These are phyloP conservation scores for Danaus plexippus DNA, from an alignment of 1,140 invertebrate species.

Conservation along the genomic window DNA sequence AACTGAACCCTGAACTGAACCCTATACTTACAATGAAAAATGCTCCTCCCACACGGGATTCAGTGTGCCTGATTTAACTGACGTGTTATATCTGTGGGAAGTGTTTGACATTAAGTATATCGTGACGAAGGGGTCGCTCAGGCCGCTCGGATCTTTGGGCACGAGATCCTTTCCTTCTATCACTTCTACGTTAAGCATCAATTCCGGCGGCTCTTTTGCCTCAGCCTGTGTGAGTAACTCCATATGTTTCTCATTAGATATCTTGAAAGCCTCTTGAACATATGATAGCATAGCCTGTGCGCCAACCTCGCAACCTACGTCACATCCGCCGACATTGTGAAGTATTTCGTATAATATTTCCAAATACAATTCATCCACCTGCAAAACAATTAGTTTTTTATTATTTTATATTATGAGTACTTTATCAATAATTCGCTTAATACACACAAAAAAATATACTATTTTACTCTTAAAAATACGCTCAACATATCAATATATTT, in stretches of 20 bases:
- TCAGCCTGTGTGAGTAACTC: slow-evolving; percentile 78
- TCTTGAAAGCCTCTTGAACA: slow-evolving; percentile 90
- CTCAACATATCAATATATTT: too few relatives aligned
- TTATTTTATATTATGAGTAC: background rate
- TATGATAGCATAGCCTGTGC: slow-evolving; percentile 83
- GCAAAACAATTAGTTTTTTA: slow-evolving; percentile 37
- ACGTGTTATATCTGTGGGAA: slow-evolving; percentile 87
- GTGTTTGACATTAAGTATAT: slow-evolving; percentile 84
- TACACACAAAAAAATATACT: too few relatives aligned
- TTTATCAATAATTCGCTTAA: background rate
- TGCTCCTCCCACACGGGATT: slow-evolving; percentile 97
- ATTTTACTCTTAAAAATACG: too few relatives aligned
- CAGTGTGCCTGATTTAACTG: slow-evolving; percentile 90
- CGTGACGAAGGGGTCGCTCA: slow-evolving; percentile 95
- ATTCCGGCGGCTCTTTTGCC: slow-evolving; percentile 89
- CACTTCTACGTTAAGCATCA: slow-evolving; percentile 93
- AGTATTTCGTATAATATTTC: slow-evolving; percentile 94
- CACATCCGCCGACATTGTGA: slow-evolving; percentile 90
- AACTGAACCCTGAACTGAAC: too few relatives aligned
- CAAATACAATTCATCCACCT: slow-evolving; percentile 93
- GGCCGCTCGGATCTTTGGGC: slow-evolving; percentile 96
- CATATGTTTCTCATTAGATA: slow-evolving; percentile 81
- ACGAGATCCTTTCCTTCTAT: slow-evolving; percentile 93
- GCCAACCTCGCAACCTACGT: slow-evolving; percentile 78
- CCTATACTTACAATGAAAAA: slow-evolving; percentile 91